phyloP scores from a whole-genome alignment of 2,888 invertebrate genomes.

The Cryptocephalus moraei region DNA sequence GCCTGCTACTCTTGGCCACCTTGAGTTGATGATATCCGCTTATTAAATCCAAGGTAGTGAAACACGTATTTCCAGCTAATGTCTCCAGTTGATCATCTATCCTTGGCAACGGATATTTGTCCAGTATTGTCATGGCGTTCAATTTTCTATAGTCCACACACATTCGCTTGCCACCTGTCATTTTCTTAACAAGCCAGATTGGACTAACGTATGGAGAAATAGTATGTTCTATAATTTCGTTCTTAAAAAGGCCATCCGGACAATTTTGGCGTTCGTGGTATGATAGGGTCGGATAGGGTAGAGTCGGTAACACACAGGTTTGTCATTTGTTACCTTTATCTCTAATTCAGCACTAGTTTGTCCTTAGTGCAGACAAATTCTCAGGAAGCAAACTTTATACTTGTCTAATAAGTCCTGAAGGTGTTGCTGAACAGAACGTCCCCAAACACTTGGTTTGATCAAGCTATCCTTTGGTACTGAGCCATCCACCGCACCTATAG shows the following conservation, averaged over 20 bases:
- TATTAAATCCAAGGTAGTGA: conserved; percentile 15
- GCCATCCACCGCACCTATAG: too few relatives aligned
- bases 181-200: background rate
- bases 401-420: background rate
- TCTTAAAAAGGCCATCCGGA: background rate
- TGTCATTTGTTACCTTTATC: background rate
- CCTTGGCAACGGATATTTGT: conserved; percentile 3
- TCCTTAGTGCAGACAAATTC: background rate
- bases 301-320: conserved; percentile 1
- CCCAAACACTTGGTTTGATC: too few relatives aligned
- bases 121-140: background rate
- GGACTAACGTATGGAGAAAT: background rate
- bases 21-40: conserved; percentile 21
- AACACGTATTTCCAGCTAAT: conserved; percentile 9
- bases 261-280: background rate
- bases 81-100: conserved; percentile 7
- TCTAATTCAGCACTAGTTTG: conserved; percentile 1
- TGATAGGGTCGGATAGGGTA: conserved; percentile 1
- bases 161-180: background rate
- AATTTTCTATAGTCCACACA: background rate
- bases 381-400: background rate
- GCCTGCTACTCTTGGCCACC: conserved; percentile 13
- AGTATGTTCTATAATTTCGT: background rate
- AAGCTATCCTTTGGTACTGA: too few relatives aligned
- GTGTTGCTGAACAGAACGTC: too few relatives aligned